These are phyloP conservation scores for Triplophysa siluroides DNA, from an alignment of 2,113 vertebrate species.

Conservation along the genomic window DNA sequence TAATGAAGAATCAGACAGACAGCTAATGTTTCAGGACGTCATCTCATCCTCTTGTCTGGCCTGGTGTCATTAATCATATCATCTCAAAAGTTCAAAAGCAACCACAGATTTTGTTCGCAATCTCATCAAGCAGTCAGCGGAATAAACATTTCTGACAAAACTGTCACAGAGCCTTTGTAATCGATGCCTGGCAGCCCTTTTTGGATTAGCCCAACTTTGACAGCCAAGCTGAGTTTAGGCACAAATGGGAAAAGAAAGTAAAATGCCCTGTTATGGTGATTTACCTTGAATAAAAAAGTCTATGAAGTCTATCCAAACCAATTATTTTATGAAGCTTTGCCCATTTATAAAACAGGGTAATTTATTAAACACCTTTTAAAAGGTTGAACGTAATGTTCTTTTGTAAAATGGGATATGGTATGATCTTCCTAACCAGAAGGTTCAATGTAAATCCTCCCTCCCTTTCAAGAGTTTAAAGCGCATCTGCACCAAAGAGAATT, in stretches of 20 bases:
- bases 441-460: constrained; percentile 14
- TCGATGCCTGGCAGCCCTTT: constrained; percentile 30
- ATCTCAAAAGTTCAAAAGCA: constrained; percentile 37
- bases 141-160: constrained; percentile 53
- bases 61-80: constrained; percentile 47
- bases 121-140: constrained; percentile 34
- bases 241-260: background rate
- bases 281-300: background rate
- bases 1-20: constrained; percentile 28
- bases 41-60: background rate
- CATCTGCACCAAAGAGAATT: background rate
- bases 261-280: background rate
- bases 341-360: background rate
- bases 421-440: background rate
- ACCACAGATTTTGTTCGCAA: constrained; percentile 41
- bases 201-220: constrained; percentile 10
- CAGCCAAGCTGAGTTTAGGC: constrained; percentile 24
- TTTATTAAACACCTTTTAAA: background rate
- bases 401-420: constrained; percentile 5
- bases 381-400: background rate
- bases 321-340: background rate
- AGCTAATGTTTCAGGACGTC: background rate
- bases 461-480: constrained; percentile 2
- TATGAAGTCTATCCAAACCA: background rate
- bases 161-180: constrained; percentile 37